Conservation (phyloP, 2,797 vertebrate genomes). For the Mergus octosetaceus region DNA sequence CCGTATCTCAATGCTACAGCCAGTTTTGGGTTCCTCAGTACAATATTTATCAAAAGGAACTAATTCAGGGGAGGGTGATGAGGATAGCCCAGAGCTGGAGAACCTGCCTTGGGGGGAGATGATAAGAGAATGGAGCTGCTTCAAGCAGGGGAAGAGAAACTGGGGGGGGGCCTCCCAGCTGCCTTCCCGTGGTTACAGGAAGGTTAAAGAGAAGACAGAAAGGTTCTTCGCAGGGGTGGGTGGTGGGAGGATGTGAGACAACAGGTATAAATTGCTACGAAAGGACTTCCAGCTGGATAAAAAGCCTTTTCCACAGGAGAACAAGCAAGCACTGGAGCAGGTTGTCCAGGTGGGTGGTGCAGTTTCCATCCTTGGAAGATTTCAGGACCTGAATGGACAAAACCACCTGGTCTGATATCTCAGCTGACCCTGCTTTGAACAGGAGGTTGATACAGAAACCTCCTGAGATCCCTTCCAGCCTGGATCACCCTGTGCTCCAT, state of each 20-base stretch:
- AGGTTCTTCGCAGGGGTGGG: background rate
- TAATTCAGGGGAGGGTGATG: background rate
- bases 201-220: background rate
- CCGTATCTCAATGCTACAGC: fast-evolving
- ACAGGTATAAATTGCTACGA: fast-evolving
- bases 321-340: background rate
- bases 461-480: background rate
- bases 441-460: background rate
- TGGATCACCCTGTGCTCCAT: background rate
- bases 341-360: background rate
- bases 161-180: background rate
- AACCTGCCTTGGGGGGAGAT: background rate
- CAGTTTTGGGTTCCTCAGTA: background rate
- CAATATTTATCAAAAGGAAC: background rate
- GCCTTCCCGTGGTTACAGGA: background rate
- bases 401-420: background rate
- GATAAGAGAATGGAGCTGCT: background rate
- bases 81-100: background rate
- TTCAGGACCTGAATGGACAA: background rate
- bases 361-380: background rate
- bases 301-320: background rate
- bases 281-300: background rate
- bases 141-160: background rate
- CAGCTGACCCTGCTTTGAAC: background rate
- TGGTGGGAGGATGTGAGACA: background rate